These are phyloP conservation scores for Lutjanus argentimaculatus DNA, from an alignment of 2,797 vertebrate species.

Conservation along the genomic window DNA sequence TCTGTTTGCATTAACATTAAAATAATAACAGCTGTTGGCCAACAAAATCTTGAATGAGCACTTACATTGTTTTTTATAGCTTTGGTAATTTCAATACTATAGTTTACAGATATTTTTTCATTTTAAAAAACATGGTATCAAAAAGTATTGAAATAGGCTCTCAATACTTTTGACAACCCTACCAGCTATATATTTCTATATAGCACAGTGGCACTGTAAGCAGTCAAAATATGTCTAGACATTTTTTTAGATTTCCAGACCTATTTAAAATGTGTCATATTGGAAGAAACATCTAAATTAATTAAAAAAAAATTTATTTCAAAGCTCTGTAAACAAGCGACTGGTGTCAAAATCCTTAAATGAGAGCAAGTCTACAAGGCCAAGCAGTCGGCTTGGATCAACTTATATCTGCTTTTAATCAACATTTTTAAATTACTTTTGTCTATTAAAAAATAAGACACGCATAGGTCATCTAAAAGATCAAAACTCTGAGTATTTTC, in stretches of 20 bases:
- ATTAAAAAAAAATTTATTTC: neutral
- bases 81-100: no score
- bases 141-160: no score
- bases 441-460: neutral
- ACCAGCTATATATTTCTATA: no score
- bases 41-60: no score
- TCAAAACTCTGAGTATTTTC: neutral
- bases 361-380: neutral
- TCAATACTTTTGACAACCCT: no score
- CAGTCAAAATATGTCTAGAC: neutral
- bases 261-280: neutral
- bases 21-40: no score
- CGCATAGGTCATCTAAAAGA: neutral
- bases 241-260: neutral
- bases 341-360: neutral
- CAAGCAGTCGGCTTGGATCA: neutral
- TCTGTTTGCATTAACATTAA: no score
- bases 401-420: constrained; percentile 3
- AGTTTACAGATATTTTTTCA: no score
- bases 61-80: no score
- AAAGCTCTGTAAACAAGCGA: constrained; percentile 8
- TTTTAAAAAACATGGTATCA: no score
- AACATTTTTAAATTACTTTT: neutral
- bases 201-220: neutral
- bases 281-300: neutral